Evolutionary conservation across 1,140 invertebrate genomes (phyloP), one percentile per base, ranked within the genome.

Genomic region (Tenebrio molitor): DNA sequence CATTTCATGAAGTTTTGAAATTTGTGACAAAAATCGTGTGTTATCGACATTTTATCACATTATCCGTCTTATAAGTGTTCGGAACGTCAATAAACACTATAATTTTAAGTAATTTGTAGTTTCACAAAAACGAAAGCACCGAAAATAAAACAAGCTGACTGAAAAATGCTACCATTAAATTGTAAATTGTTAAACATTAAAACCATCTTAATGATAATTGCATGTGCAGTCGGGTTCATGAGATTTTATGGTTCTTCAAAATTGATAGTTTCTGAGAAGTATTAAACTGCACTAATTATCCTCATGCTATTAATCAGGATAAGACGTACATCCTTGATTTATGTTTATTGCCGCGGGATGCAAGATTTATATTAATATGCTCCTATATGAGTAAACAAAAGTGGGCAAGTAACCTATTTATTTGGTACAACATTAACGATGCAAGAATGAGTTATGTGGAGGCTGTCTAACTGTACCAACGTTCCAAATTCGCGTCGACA

Each of bases 221-320:
- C 64, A 42, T 23, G 64, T 44, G 42, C 42, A 34, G 64, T 34
- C 64, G 14, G 23, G 64, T 66, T 65, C 17, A 66, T 21, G 64
- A 15, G 36, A 23, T 41, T 66, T 66, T 66, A 66, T 66, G 64
- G 36, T 23, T 21, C 64, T 23, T 44, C 36, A 41, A 66, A 44
- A 66, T 66, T 66, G 23, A 66, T 66, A 15, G 36, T 42, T 66
- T 66, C 64, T 66, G 36, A 19, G 64, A 66, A 66, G 64, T 66
- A 41, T 42, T 66, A 66, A 66, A 33, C 17, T 66, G 64, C 19
- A 44, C 21, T 66, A 66, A 44, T 65, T 65, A 58, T 58, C 21
- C 50, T 58, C 50, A 29, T 25, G 50, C 23, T 58, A 58, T 58
- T 58, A 58, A 58, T 58, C 50, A 58, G 21, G 50, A 58, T 58